A percentile compares a stretch with the other conserved stretches of the same genome.
phyloP scores from a whole-genome alignment of 1,140 invertebrate species.

The Pissodes strobi region DNA sequence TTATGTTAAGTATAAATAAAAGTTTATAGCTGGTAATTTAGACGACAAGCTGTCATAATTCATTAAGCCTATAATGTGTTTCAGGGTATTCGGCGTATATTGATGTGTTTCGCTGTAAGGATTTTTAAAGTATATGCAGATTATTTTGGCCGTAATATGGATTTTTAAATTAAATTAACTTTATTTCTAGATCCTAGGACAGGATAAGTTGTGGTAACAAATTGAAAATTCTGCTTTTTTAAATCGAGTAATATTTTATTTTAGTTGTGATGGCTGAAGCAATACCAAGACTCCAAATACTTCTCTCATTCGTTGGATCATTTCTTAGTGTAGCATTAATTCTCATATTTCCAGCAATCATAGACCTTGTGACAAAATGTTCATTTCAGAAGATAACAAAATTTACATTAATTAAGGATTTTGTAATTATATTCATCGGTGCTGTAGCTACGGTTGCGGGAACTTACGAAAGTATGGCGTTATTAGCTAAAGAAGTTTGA shows the following conservation, averaged over 20 bases:
- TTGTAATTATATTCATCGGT: conserved; percentile 3
- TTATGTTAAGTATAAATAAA: no score
- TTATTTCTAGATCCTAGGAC: no score
- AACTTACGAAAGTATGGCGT: conserved; percentile 6
- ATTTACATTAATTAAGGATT: conserved; percentile 8
- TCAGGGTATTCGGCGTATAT: no score
- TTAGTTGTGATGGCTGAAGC: conserved; percentile 16
- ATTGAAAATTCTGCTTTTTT: no score
- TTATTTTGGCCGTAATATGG: background rate
- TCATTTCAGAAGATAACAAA: background rate
- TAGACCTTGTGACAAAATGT: background rate
- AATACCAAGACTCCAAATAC: conserved; percentile 11
- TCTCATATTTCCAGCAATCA: conserved; percentile 12
- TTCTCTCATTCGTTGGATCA: conserved; percentile 14
- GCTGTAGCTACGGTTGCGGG: background rate
- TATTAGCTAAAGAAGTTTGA: background rate
- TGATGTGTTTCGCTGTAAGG: no score
- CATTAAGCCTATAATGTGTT: no score
- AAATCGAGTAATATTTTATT: conserved; percentile 1
- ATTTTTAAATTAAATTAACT: background rate
- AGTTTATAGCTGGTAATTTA: no score
- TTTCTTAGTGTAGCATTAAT: conserved; percentile 15
- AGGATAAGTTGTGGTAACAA: no score
- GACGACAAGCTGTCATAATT: no score
- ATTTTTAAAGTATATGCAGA: no score